Base-by-base conservation (phyloP, 2,888 invertebrate genomes). In the Ophioninae sp. region DNA sequence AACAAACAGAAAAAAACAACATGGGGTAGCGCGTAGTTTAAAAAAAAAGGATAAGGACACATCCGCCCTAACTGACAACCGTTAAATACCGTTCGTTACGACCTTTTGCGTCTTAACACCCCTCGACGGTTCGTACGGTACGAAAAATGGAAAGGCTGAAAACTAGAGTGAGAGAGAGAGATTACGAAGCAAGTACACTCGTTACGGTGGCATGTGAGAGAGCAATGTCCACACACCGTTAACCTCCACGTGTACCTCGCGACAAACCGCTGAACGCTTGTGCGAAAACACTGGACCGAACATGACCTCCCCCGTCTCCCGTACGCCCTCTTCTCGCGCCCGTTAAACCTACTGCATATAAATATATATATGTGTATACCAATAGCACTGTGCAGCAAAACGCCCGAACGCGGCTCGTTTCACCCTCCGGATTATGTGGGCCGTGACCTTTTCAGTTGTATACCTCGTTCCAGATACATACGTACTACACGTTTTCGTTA, bases 211-310 rank as follows among this genome's bases (percentile, higher is more conserved):
- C 50, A 75, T 82, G 67, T 69, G 72, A 72, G 77, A 64, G 78
- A 69, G 74, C 61, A 69, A n/a, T 65, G 65, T 39, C 61, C 79
- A 68, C 44, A 69, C 23, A 69, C 70, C 79, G 84, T 81, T 81
- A 79, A 85, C 85, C 82, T 84, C 72, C 79, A 78, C 73, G 84
- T 73, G 65, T 78, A 80, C 82, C 76, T 69, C 78, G 79, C 82
- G 85, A 82, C 85, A 86, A 86, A 86, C 86, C 85, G 79, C 82
- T 61, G 83, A 85, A 86, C 85, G 85, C 85, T 86, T 83, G 85
- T 85, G 85, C 85, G 85, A 86, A 86, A 86, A 86, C 85, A 86
- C 79, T 82, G 80, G 79, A 85, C 79, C 78, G 79, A 81, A 37
- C 78, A 68, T 67, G n/a, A n/a, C n/a, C n/a, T n/a, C n/a, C n/a